Percentiles rank a stretch among this genome's conserved stretches.
Conservation (phyloP, 2,797 vertebrate genomes). For the Poeciliopsis presidionis region DNA sequence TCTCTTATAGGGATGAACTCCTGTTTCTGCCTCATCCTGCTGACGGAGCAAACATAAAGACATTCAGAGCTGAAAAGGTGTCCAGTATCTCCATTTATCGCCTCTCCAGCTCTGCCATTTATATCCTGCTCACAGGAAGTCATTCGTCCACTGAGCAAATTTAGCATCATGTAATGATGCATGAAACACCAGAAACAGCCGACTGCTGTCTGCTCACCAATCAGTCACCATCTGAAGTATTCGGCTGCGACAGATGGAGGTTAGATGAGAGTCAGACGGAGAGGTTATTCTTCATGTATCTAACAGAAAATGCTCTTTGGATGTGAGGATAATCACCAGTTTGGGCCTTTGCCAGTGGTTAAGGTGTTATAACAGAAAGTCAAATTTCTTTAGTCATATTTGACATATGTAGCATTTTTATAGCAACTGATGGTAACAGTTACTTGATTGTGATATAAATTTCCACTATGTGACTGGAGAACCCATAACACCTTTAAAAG, state of each 20-base stretch:
- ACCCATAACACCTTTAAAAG: too few species aligned
- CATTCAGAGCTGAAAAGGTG: neutral
- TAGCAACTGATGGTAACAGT: too few species aligned
- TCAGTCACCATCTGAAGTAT: neutral
- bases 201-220: neutral
- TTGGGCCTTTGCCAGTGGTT: neutral
- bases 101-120: slow-evolving; percentile 5
- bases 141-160: neutral
- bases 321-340: neutral
- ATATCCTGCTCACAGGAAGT: slow-evolving; percentile 13
- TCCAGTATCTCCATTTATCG: slow-evolving; percentile 1
- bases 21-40: neutral
- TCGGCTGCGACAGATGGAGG: neutral
- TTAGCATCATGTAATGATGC: slow-evolving; percentile 3
- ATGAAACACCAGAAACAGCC: slow-evolving; percentile 7
- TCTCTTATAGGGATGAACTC: neutral
- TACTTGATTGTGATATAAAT: too few species aligned
- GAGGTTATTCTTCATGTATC: neutral
- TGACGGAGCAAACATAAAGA: neutral
- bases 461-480: too few species aligned
- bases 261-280: neutral
- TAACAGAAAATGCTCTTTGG: neutral
- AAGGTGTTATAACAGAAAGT: too few species aligned
- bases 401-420: too few species aligned
- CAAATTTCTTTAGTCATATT: too few species aligned